Conservation (phyloP, 2,797 vertebrate species). For the Hippoglossus hippoglossus region DNA sequence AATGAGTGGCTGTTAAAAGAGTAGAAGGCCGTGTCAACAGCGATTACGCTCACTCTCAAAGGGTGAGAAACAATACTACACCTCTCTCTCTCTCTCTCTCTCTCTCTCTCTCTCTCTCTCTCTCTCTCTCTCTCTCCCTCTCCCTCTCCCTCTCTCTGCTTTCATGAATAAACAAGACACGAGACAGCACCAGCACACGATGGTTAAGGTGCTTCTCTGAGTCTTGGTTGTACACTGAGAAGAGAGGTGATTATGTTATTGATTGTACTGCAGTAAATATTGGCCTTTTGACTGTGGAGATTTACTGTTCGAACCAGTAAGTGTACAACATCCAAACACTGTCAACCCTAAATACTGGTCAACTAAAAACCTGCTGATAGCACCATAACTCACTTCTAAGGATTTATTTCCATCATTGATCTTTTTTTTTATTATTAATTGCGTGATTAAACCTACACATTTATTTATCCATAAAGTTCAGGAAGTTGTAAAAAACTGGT, state of each 20-base stretch:
- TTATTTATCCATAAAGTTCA: neutral
- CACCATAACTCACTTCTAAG: neutral
- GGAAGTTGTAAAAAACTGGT: neutral
- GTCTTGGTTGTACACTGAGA: conserved; percentile 21
- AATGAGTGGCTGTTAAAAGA: conserved; percentile 73
- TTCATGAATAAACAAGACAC: conserved; percentile 54
- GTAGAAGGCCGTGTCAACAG: conserved; percentile 69
- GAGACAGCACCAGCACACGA: conserved; percentile 34
- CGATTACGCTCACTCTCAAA: conserved; percentile 69
- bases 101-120: conserved; percentile 4
- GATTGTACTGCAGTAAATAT: too few species aligned
- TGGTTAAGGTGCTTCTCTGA: conserved; percentile 40
- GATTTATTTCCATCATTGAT: too few species aligned
- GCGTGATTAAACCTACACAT: too few species aligned
- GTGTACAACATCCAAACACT: too few species aligned
- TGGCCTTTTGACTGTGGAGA: too few species aligned
- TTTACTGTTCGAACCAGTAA: too few species aligned
- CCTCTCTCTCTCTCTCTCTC: conserved; percentile 14
- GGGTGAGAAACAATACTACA: conserved; percentile 44
- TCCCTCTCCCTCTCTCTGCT: conserved; percentile 18
- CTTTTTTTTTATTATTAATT: too few species aligned
- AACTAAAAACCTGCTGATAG: neutral
- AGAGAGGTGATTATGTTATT: conserved; percentile 1
- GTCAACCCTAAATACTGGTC: neutral
- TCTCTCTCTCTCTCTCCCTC: conserved; percentile 9